A percentile compares a stretch with the other conserved stretches of the same genome.
These are phyloP conservation scores for Maniola jurtina DNA, from an alignment of 1,140 invertebrate species.

Conservation along the genomic window DNA sequence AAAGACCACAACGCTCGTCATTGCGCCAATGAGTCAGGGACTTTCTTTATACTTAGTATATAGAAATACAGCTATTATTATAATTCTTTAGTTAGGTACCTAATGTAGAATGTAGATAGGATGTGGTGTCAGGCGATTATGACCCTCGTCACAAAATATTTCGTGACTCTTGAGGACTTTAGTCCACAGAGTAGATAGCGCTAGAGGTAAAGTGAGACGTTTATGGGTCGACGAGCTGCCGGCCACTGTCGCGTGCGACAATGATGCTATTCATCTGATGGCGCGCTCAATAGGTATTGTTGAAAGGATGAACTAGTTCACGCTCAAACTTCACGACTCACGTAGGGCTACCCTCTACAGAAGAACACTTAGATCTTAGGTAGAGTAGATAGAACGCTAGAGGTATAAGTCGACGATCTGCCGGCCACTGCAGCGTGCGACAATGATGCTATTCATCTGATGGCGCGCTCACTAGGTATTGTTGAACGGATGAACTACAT, in stretches of 20 bases:
- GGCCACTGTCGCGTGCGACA: slow-evolving; percentile 11
- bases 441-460: slow-evolving; percentile 33
- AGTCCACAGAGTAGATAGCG: no score
- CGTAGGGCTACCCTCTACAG: not conserved
- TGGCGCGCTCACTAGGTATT: slow-evolving; percentile 29
- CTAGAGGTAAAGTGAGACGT: slow-evolving; percentile 12
- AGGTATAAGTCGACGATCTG: slow-evolving; percentile 17
- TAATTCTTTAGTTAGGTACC: no score
- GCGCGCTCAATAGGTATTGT: slow-evolving; percentile 29
- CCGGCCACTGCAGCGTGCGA: slow-evolving; percentile 1
- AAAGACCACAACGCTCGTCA: no score
- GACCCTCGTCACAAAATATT: no score
- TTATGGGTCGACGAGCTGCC: slow-evolving; percentile 22
- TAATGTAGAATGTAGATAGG: no score
- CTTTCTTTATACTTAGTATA: no score
- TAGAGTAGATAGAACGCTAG: not conserved
- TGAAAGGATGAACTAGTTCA: slow-evolving; percentile 32
- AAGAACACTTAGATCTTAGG: no score
- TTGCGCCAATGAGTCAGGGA: no score
- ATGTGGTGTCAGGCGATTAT: no score
- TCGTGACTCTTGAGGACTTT: no score
- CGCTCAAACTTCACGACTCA: not conserved
- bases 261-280: slow-evolving; percentile 33
- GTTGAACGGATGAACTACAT: slow-evolving; percentile 33
- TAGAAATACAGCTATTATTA: no score